A percentile compares a stretch with the other conserved stretches of the same genome.
These are phyloP conservation scores for Alectura lathami DNA, from an alignment of 2,113 vertebrate genomes.

Conservation along the genomic window DNA sequence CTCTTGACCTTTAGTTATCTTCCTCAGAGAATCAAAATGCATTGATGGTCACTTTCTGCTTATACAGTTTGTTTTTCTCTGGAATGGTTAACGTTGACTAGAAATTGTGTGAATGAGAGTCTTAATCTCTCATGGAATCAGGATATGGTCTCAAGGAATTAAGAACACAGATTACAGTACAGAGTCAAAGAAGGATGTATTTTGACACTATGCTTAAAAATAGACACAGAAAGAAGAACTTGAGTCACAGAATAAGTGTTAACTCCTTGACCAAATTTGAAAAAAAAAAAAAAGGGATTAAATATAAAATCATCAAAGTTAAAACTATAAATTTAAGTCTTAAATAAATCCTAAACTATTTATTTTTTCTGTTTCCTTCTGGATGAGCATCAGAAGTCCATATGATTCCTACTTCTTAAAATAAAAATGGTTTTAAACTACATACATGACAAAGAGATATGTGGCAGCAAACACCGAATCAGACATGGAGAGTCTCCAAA, in stretches of 20 bases:
- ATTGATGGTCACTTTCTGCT: neutral
- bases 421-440: neutral
- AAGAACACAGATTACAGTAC: neutral
- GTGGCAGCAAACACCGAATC: neutral
- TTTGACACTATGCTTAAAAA: neutral
- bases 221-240: neutral
- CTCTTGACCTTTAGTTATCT: neutral
- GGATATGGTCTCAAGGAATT: neutral
- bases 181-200: neutral
- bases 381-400: neutral
- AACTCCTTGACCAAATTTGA: neutral
- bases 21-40: neutral
- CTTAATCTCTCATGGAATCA: neutral
- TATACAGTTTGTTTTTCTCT: neutral
- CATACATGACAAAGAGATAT: neutral
- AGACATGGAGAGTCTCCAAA: neutral
- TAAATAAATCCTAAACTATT: neutral
- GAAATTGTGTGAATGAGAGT: neutral
- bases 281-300: neutral
- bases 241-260: neutral
- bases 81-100: neutral
- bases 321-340: neutral
- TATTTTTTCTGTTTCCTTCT: neutral
- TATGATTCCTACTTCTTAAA: neutral
- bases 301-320: neutral